Percentiles rank a stretch among this genome's conserved stretches.
These are phyloP conservation scores for Shinisaurus crocodilurus DNA, from an alignment of 2,113 vertebrate species.

Conservation along the genomic window DNA sequence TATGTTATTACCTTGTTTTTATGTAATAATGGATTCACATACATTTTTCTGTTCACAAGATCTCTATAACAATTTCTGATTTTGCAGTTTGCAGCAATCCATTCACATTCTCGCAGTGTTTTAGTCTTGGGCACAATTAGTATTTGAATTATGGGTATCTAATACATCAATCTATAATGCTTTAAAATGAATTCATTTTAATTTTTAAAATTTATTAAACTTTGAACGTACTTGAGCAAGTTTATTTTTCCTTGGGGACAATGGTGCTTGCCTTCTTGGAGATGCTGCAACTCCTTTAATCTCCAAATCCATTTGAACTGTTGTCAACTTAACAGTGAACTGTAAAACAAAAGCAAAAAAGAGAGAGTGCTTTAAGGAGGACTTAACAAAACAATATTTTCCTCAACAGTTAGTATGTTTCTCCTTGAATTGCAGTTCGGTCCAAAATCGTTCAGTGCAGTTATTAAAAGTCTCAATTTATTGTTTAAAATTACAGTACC, in stretches of 20 bases:
- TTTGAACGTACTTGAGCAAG: conserved; percentile 63
- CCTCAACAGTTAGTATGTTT: neutral
- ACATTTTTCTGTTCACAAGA: neutral
- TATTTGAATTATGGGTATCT: neutral
- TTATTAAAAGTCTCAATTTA: neutral
- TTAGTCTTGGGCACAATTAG: neutral
- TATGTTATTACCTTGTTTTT: neutral
- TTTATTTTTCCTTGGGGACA: conserved; percentile 46
- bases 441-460: neutral
- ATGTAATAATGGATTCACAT: neutral
- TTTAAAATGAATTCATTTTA: conserved; percentile 22
- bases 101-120: neutral
- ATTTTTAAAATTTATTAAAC: neutral
- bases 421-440: neutral
- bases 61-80: neutral
- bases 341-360: conserved; percentile 29
- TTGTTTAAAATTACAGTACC: neutral
- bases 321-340: conserved; percentile 20
- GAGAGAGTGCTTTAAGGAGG: neutral
- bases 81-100: neutral
- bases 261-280: conserved; percentile 45
- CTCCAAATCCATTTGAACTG: conserved; percentile 75
- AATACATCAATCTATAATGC: neutral
- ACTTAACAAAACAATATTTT: neutral
- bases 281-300: conserved; percentile 69